Evolutionary conservation across 2,797 vertebrate species (phyloP).

Genomic region (Micropoecilia bifurca): DNA sequence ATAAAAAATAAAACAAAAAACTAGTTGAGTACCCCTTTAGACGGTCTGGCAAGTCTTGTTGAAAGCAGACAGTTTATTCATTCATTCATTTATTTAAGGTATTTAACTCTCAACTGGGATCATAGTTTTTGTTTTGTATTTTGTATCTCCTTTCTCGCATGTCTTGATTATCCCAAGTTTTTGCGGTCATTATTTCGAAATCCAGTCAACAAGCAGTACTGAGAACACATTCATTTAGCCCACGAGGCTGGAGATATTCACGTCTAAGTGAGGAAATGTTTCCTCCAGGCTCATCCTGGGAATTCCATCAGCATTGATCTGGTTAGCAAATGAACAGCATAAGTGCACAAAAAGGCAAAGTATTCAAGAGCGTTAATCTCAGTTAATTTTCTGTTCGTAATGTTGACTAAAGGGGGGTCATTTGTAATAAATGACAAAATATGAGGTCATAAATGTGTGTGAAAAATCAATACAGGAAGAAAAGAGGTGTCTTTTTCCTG

Average conservation of each 20-base stretch:
- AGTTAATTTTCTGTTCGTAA: slow-evolving; percentile 47
- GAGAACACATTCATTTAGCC: slow-evolving; percentile 8
- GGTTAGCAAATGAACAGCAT: slow-evolving; percentile 43
- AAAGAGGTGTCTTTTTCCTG: slow-evolving; percentile 62
- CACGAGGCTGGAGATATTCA: slow-evolving; percentile 1
- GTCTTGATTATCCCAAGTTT: background rate
- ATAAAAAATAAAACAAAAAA: slow-evolving; percentile 31
- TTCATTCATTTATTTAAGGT: slow-evolving; percentile 10
- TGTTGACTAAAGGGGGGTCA: slow-evolving; percentile 16
- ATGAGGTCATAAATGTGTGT: slow-evolving; percentile 5
- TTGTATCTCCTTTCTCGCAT: slow-evolving; percentile 4
- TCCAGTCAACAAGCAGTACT: slow-evolving; percentile 4
- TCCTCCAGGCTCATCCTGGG: slow-evolving; percentile 48
- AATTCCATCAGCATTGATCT: slow-evolving; percentile 72
- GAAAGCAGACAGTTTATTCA: slow-evolving; percentile 14
- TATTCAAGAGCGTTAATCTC: slow-evolving; percentile 52
- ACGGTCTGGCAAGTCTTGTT: slow-evolving; percentile 26
- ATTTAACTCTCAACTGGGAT: slow-evolving; percentile 21
- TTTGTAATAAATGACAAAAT: slow-evolving; percentile 26
- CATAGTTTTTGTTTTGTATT: slow-evolving; percentile 2
- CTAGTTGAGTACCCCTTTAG: slow-evolving; percentile 40
- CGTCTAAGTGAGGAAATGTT: slow-evolving; percentile 26
- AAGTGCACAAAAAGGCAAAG: slow-evolving; percentile 26
- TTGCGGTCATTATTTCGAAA: slow-evolving; percentile 1
- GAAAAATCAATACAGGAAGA: slow-evolving; percentile 60